These are phyloP conservation scores for Hypercompe scribonia DNA, from an alignment of 2,888 invertebrate genomes.

Conservation along the genomic window DNA sequence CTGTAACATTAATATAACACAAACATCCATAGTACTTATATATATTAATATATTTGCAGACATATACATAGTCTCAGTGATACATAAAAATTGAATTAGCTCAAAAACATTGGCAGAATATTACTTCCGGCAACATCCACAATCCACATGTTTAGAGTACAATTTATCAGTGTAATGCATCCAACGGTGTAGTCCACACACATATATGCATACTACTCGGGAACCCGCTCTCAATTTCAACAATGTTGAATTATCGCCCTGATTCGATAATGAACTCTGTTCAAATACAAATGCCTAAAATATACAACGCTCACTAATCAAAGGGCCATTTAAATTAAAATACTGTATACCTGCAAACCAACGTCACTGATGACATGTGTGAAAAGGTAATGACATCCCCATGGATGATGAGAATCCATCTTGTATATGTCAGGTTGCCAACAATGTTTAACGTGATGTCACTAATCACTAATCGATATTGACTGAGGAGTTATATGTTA, in stretches of 20 bases:
- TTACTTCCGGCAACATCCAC: slow-evolving; percentile 3
- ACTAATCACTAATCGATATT: too few relatives aligned
- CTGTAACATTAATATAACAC: too few relatives aligned
- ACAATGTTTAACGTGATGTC: too few relatives aligned
- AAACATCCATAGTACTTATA: too few relatives aligned
- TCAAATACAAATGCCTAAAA: slow-evolving; percentile 24
- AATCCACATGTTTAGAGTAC: slow-evolving; percentile 34
- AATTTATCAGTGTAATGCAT: slow-evolving; percentile 40
- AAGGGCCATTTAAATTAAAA: slow-evolving; percentile 25
- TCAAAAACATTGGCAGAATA: background rate
- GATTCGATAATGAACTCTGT: slow-evolving; percentile 38
- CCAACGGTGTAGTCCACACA: slow-evolving; percentile 15
- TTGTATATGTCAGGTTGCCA: background rate
- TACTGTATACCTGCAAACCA: slow-evolving; percentile 19
- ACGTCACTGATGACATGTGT: background rate
- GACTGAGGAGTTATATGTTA: too few relatives aligned
- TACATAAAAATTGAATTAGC: background rate
- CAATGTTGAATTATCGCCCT: slow-evolving; percentile 48
- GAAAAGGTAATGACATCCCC: background rate
- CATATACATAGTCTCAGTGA: too few relatives aligned
- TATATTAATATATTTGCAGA: too few relatives aligned
- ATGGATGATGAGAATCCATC: background rate
- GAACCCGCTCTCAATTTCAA: slow-evolving; percentile 38
- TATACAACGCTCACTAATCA: slow-evolving; percentile 21
- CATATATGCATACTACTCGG: slow-evolving; percentile 17